phyloP scores from a whole-genome alignment of 2,113 vertebrate genomes.

The Empidonax alnorum region DNA sequence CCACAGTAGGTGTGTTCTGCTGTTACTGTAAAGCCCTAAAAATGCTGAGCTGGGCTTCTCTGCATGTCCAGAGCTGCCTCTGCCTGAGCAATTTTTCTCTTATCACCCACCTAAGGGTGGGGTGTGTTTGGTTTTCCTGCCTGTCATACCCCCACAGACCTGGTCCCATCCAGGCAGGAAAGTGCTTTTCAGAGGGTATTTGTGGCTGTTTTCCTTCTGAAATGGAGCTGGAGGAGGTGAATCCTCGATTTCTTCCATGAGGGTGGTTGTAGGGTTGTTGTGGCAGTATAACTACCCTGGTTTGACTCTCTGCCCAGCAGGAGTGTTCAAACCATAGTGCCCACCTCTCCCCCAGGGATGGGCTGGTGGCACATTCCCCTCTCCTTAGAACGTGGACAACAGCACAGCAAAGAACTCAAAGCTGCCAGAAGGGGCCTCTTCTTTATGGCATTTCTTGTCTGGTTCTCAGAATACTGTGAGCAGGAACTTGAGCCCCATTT shows the following conservation, averaged over 20 bases:
- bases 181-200: not conserved
- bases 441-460: not conserved
- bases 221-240: not conserved
- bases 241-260: not conserved
- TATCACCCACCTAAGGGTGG: slow-evolving; percentile 1
- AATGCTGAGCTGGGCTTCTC: not conserved
- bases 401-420: not conserved
- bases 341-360: not conserved
- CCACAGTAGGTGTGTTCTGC: not conserved
- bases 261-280: too few relatives aligned
- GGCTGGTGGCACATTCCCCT: not conserved
- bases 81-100: not conserved
- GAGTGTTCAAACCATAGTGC: too few relatives aligned
- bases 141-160: not conserved
- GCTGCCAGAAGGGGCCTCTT: not conserved
- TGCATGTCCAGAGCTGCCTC: slow-evolving; percentile 12
- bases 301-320: too few relatives aligned
- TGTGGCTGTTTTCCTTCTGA: not conserved
- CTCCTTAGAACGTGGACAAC: not conserved
- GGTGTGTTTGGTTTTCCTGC: not conserved
- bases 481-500: not conserved
- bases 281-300: too few relatives aligned
- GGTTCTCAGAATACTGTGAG: not conserved
- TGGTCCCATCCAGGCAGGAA: not conserved
- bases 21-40: not conserved